These are phyloP conservation scores for Drosophila flavopinicola DNA, from an alignment of 2,888 invertebrate species.

Conservation along the genomic window DNA sequence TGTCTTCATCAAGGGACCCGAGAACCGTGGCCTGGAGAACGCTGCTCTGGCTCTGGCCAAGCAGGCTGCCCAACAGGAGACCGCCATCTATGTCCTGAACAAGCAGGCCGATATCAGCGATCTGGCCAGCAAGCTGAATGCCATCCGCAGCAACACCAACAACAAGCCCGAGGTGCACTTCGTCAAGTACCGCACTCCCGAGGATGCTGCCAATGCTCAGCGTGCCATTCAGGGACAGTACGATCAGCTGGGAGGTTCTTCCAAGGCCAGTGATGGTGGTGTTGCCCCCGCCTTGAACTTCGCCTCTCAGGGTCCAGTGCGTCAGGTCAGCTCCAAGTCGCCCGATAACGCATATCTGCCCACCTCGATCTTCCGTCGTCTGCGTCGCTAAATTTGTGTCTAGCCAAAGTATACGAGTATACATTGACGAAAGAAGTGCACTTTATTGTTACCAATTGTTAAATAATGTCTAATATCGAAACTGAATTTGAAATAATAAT, in stretches of 20 bases:
- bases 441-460: slow-evolving; percentile 63
- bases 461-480: slow-evolving; percentile 55
- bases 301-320: slow-evolving; percentile 68
- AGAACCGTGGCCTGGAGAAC: slow-evolving; percentile 74
- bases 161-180: slow-evolving; percentile 82
- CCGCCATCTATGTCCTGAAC: slow-evolving; percentile 81
- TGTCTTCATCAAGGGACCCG: slow-evolving; percentile 79
- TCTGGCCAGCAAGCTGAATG: slow-evolving; percentile 66
- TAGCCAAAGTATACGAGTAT: slow-evolving; percentile 19
- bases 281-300: slow-evolving; percentile 77
- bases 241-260: slow-evolving; percentile 69
- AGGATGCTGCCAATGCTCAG: slow-evolving; percentile 80
- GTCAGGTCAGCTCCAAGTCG: slow-evolving; percentile 41
- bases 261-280: slow-evolving; percentile 69
- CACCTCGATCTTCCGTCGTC: slow-evolving; percentile 75
- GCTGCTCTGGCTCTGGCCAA: slow-evolving; percentile 75
- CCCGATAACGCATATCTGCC: slow-evolving; percentile 70
- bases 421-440: slow-evolving; percentile 22
- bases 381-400: slow-evolving; percentile 49
- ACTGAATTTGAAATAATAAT: slow-evolving; percentile 44
- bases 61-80: slow-evolving; percentile 78
- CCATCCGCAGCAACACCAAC: slow-evolving; percentile 56
- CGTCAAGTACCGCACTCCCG: slow-evolving; percentile 81
- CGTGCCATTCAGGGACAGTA: slow-evolving; percentile 76
- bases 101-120: slow-evolving; percentile 77